Evolutionary conservation across 1,140 invertebrate species (phyloP).

Genomic region (Trichomalopsis sarcophagae): DNA sequence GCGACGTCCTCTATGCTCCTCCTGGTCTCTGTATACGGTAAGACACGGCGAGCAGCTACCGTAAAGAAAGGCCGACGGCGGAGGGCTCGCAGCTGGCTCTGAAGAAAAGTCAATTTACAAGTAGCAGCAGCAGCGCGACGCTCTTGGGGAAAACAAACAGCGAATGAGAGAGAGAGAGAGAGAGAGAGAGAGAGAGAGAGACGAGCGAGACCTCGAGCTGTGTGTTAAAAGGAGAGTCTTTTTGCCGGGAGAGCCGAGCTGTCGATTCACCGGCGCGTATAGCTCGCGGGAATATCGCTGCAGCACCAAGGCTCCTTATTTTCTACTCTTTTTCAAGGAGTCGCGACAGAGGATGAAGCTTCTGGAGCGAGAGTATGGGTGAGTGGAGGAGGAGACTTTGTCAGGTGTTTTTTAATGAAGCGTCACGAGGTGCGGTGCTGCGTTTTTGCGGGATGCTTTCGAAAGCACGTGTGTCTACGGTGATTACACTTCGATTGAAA

Average conservation of each 20-base stretch:
- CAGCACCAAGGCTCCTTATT: neutral
- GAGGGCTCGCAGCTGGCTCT: neutral
- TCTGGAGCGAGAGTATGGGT: no score
- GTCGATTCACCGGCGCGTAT: constrained; percentile 20
- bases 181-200: no score
- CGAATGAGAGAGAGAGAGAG: no score
- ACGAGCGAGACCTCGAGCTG: neutral
- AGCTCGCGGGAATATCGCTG: constrained; percentile 22
- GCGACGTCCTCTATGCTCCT: neutral
- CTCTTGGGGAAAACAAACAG: constrained; percentile 30
- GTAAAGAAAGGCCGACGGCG: neutral
- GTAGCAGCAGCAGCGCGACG: constrained; percentile 10
- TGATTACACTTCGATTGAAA: neutral
- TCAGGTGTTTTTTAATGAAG: neutral
- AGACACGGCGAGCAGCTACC: constrained; percentile 11
- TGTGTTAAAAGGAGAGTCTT: constrained; percentile 13
- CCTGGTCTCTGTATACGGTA: constrained; percentile 9
- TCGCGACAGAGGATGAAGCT: no score
- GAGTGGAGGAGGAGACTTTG: no score
- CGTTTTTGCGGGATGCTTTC: no score
- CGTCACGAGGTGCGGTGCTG: no score
- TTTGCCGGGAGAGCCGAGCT: constrained; percentile 15
- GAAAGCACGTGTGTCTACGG: no score
- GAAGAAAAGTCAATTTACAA: constrained; percentile 45
- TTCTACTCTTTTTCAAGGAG: neutral